These are phyloP conservation scores for Sula dactylatra DNA, from an alignment of 2,113 vertebrate species.

Conservation along the genomic window DNA sequence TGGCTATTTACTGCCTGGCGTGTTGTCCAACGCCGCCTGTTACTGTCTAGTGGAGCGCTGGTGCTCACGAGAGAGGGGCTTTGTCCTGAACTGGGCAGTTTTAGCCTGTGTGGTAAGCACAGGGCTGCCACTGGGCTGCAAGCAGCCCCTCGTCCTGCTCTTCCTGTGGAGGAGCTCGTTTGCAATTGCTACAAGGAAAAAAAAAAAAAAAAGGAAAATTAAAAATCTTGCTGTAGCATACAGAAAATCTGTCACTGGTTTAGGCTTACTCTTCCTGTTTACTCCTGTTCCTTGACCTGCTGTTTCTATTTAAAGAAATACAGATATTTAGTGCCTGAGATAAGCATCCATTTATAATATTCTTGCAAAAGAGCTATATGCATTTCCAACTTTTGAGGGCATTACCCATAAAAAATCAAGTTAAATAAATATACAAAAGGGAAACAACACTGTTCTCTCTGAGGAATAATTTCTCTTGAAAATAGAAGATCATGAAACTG, in stretches of 20 bases:
- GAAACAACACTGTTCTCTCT: background rate
- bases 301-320: conserved; percentile 45
- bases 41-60: rapidly evolving
- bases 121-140: background rate
- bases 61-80: rapidly evolving
- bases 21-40: rapidly evolving
- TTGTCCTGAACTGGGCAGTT: rapidly evolving
- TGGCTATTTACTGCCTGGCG: background rate
- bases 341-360: conserved; percentile 35
- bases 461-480: conserved; percentile 12
- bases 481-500: background rate
- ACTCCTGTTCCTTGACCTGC: background rate
- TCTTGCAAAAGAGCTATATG: background rate
- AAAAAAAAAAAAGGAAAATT: background rate
- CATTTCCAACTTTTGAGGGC: conserved; percentile 8
- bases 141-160: rapidly evolving
- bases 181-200: background rate
- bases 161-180: background rate
- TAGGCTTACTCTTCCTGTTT: background rate
- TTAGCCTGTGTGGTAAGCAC: rapidly evolving
- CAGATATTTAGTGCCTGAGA: background rate
- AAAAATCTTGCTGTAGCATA: background rate
- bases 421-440: conserved; percentile 15
- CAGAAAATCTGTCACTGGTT: background rate
- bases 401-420: background rate